Base-by-base conservation (phyloP, 2,888 invertebrate genomes). In the Coelogynopora nodosa region DNA sequence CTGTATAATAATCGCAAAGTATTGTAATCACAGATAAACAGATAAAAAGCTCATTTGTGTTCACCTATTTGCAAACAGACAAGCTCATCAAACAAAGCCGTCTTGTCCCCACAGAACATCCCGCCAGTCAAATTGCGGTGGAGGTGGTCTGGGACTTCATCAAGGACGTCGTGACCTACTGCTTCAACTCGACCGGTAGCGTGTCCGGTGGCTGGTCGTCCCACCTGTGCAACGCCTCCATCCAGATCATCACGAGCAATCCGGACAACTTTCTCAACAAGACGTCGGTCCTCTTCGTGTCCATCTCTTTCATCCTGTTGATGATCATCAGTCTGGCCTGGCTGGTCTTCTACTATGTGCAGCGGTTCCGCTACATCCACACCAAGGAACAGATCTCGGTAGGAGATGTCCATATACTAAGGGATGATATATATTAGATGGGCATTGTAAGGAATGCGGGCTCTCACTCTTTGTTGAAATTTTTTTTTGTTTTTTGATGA, bases 321-420 rank as follows among this genome's bases (percentile, higher is more conserved):
- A 96, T 97, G 96, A 95, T 97, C 90, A 96, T 97, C 89, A 96
- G 96, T 0, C 93, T 97, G 90, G 96, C 97, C 28, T 97, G 97
- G 97, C 94, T 97, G 74, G 95, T 97, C 88, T 97, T 97, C 93
- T 97, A 97, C 93, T 97, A 97, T 92, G 95, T 97, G 85, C 97
- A 97, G 93, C 93, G 97, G 89, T 97, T 97, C 93, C 93, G 97
- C 88, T 97, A 97, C 91, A 95, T 97, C 88, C 96, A 97, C 92
- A 96, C 97, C 87, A 97, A 97, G 93, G 97, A 97, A 91, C 94
- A 96, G 90, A 94, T 97, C 89, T 96, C 96, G 91, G 96, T 96
- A 90, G 92, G 93, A 92, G 18, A 30, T 0, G 5, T 49, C 49
- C 49, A 5, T 49, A 10, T 49, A 49, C 49, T n/a, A n/a, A n/a